These are phyloP conservation scores for Neodiprion fabricii DNA, from an alignment of 1,140 invertebrate genomes.

Conservation along the genomic window DNA sequence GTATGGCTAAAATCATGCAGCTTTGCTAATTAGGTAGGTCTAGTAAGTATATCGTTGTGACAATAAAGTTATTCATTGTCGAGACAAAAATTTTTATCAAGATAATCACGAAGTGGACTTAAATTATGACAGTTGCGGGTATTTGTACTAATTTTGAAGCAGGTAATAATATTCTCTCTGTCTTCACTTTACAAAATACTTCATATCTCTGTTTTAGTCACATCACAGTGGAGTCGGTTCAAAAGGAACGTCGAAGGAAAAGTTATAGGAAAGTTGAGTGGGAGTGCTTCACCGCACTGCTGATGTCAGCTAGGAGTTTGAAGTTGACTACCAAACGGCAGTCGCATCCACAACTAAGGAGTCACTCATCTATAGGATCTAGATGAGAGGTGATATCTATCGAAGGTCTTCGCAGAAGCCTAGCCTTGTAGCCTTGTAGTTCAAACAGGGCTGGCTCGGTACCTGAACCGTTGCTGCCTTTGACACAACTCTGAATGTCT, in stretches of 20 bases:
- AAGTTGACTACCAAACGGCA: slow-evolving; percentile 41
- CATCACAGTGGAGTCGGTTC: not conserved
- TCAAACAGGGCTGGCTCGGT: slow-evolving; percentile 36
- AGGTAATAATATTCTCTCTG: too few species aligned
- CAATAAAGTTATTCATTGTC: too few species aligned
- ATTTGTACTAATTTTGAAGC: too few species aligned
- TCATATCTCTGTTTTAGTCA: not conserved
- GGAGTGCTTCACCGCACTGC: slow-evolving; percentile 20
- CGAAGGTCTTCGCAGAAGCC: slow-evolving; percentile 26
- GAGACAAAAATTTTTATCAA: too few species aligned
- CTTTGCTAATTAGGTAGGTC: too few species aligned
- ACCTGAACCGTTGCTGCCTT: slow-evolving; percentile 44
- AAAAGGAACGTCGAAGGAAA: not conserved
- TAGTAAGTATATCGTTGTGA: too few species aligned
- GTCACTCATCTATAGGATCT: not conserved
- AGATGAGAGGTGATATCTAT: not conserved
- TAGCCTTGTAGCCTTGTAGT: not conserved
- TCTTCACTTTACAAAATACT: too few species aligned
- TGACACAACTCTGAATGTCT: slow-evolving; percentile 58
- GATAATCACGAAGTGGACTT: too few species aligned
- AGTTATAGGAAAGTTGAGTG: not conserved
- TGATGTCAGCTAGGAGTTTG: slow-evolving; percentile 49
- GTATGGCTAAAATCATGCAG: too few species aligned
- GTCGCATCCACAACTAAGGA: slow-evolving; percentile 38
- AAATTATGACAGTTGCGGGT: too few species aligned